Base-by-base conservation (phyloP, 2,113 vertebrate species). In the Tringa solitaria region DNA sequence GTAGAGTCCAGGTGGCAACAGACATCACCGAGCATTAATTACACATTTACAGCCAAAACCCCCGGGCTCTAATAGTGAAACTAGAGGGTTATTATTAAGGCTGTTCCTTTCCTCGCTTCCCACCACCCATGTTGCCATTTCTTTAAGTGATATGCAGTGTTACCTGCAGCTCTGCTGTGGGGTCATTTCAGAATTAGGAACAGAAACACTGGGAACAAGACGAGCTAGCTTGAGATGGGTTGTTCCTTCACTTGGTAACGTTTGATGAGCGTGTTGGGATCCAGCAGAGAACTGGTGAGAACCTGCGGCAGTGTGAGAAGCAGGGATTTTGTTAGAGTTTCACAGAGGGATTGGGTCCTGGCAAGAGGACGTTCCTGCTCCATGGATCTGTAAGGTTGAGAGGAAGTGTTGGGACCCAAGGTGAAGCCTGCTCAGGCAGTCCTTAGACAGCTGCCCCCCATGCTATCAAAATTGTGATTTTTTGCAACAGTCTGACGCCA, bases 21-120 rank as follows among this genome's bases (percentile, higher is more conserved):
- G 65, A 21, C 37, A 7, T 46, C 70, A 14, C 35, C 13, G 18
- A 72, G 78, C 70, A 6, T 45, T 46, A 4, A 5, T 57, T 59
- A 73, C 63, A 56, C 33, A 3, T 45, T 33, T 10, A 11, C 78
- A 83, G 14, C 13, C 23, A 12, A 59, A 79, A 60, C 35, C 46
- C 21, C 45, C 18, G 59, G 50, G 35, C 72, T 35, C 5, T 10
- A 10, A 9, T 1, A 32, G 46, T 28, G 32, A 50, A 70, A 28
- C 56, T 18, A 14, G 28, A 37, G 28, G 3, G 1, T 22, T 12
- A 0, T 10, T 74, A 4, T 21, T 20, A 17, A 56, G 27, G 4
- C 53, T 33, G 10, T 39, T 86, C 51, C 51, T 67, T 51, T 17
- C 45, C 70, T 76, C 1, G 0, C 37, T 57, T 32, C 75, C 69